Conservation (phyloP, 2,797 vertebrate species). For the Onychomys torridus region DNA sequence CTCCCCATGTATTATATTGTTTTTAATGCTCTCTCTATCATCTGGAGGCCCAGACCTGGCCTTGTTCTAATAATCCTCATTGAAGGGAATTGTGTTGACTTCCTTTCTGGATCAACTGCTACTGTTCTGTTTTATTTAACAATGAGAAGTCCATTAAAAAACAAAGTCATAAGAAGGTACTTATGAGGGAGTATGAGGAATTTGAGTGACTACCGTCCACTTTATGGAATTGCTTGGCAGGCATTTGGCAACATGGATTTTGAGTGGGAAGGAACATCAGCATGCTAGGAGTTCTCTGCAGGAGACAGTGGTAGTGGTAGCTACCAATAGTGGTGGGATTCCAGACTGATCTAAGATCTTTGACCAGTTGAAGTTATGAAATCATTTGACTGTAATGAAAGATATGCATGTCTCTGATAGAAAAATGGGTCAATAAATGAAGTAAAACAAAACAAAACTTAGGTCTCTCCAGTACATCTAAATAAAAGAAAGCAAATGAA, state of each 20-base stretch:
- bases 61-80: not conserved
- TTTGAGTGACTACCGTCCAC: not conserved
- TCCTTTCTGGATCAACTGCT: not conserved
- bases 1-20: not conserved
- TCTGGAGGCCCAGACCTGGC: not conserved
- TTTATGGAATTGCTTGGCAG: not conserved
- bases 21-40: not conserved
- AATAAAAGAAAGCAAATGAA: not conserved
- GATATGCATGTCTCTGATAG: not conserved
- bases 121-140: not conserved
- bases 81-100: not conserved
- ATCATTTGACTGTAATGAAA: conserved; percentile 17
- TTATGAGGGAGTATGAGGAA: not conserved
- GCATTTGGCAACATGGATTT: not conserved
- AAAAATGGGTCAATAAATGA: conserved; percentile 1
- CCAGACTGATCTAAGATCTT: not conserved
- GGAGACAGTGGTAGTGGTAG: not conserved
- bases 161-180: not conserved
- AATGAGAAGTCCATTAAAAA: not conserved
- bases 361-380: not conserved
- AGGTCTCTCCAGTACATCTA: not conserved
- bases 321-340: not conserved
- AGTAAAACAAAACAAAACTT: not conserved
- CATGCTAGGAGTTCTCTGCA: not conserved
- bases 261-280: not conserved